A percentile compares a stretch with the other conserved stretches of the same genome.
Evolutionary conservation across 2,888 invertebrate species (phyloP).

Genomic region (Nipponacmea schrenckii): DNA sequence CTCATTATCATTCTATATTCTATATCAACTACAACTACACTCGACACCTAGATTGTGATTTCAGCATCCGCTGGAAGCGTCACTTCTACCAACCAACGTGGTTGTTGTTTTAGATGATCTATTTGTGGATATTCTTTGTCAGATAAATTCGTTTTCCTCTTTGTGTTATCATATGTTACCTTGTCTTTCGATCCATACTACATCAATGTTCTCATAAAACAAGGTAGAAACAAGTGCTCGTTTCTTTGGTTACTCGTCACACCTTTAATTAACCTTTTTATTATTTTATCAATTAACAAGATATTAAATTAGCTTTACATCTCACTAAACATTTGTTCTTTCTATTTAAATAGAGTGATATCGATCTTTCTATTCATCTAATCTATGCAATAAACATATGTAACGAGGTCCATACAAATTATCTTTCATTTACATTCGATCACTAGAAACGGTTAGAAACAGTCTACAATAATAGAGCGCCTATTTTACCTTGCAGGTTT

Average conservation of each 20-base stretch:
- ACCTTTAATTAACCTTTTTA: conserved; percentile 8
- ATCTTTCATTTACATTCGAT: conserved; percentile 27
- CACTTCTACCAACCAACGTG: too few relatives aligned
- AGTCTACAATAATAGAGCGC: not conserved
- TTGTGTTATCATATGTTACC: too few relatives aligned
- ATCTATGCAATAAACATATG: conserved; percentile 31
- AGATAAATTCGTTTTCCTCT: too few relatives aligned
- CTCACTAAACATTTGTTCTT: conserved; percentile 7
- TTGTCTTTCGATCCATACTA: too few relatives aligned
- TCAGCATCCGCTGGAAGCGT: too few relatives aligned
- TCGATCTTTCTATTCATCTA: not conserved
- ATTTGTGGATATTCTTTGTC: too few relatives aligned
- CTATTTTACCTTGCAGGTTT: conserved; percentile 2
- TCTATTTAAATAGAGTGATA: not conserved
- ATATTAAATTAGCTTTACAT: conserved; percentile 6
- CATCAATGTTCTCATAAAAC: too few relatives aligned
- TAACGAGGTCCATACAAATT: conserved; percentile 34
- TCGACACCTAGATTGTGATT: too few relatives aligned
- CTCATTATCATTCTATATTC: too few relatives aligned
- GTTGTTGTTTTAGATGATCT: too few relatives aligned
- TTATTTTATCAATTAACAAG: conserved; percentile 3
- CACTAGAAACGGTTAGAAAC: not conserved
- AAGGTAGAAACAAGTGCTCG: not conserved
- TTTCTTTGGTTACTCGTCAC: not conserved
- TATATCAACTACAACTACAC: too few relatives aligned